Evolutionary conservation across 2,797 vertebrate species (phyloP), one percentile per base, ranked within the genome.

Genomic region (Luscinia megarhynchos): DNA sequence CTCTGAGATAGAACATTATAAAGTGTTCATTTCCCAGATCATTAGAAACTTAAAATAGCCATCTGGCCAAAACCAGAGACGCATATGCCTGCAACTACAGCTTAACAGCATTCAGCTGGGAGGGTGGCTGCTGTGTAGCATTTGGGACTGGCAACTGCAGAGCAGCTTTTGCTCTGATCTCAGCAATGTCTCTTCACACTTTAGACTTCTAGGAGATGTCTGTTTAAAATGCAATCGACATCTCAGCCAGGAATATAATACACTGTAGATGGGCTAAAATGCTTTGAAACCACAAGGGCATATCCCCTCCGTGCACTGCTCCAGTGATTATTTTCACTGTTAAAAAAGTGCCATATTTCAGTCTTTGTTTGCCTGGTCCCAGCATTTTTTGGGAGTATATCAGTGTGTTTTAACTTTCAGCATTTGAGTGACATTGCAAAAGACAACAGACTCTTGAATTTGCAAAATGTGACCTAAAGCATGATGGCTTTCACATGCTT

Each of bases 1-100:
- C 62, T 91, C 82, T 41, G 93, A 94, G 87, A 72, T 15, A 45
- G 41, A 87, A 51, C 54, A 38, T 89, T 41, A 85, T 48, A 66
- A 92, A 87, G 43, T 59, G 58, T 87, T 87, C 40, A 55, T 97
- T 95, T 97, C 93, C 72, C 73, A 86, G 68, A 93, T 92, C 87
- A 89, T 87, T 93, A 89, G 84, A 75, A 94, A 87, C 89, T 94
- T 57, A 24, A 70, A 90, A 74, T 85, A 85, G 87, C 92, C 92
- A 89, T 89, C 89, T 95, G 94, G 90, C 68, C 84, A 40, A 87
- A 89, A 81, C 40, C 68, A 87, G 81, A 80, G 75, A 45, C 45
- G 66, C 68, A 2, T 69, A 58, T 59, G 78, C 43, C 75, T 77
- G 68, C 64, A 19, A 84, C 78, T 45, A 8, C 11, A 22, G 55